phyloP scores from a whole-genome alignment of 1,140 invertebrate genomes.

The Parapsyche elsis region DNA sequence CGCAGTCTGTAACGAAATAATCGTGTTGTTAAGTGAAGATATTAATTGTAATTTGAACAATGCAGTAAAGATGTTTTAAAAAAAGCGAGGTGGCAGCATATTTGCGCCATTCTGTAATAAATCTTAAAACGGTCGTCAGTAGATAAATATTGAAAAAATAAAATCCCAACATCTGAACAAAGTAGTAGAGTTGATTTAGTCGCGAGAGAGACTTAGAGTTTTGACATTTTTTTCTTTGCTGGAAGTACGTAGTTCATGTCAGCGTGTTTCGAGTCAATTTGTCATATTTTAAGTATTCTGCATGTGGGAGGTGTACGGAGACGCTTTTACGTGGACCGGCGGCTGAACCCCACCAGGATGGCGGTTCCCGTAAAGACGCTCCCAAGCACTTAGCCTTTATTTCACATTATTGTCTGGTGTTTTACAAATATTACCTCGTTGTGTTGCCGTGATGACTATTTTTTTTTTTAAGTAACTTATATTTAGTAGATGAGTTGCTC shows the following conservation, averaged over 20 bases:
- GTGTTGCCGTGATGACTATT: constrained; percentile 48
- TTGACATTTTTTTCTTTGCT: constrained; percentile 71
- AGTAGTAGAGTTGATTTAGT: constrained; percentile 62
- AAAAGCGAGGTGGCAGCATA: neutral
- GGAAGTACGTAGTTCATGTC: constrained; percentile 70
- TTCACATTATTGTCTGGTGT: constrained; percentile 51
- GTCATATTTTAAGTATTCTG: constrained; percentile 55
- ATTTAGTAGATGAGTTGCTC: constrained; percentile 48
- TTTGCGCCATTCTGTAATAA: constrained; percentile 36
- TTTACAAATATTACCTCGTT: constrained; percentile 51
- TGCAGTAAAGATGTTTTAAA: neutral
- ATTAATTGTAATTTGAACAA: constrained; percentile 3
- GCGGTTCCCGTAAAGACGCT: constrained; percentile 5
- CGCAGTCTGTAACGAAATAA: constrained; percentile 10
- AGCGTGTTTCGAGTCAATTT: constrained; percentile 59
- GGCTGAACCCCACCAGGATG: constrained; percentile 27
- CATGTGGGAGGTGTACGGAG: constrained; percentile 40
- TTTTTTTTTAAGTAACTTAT: constrained; percentile 44
- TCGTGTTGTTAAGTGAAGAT: constrained; percentile 17
- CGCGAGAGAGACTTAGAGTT: constrained; percentile 69
- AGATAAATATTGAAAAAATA: constrained; percentile 50
- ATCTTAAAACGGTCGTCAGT: constrained; percentile 54
- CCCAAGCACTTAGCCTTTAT: constrained; percentile 24
- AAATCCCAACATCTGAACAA: constrained; percentile 53
- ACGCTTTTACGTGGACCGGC: constrained; percentile 7